Conservation (phyloP, 2,797 vertebrate species). For the Amazona ochrocephala region DNA sequence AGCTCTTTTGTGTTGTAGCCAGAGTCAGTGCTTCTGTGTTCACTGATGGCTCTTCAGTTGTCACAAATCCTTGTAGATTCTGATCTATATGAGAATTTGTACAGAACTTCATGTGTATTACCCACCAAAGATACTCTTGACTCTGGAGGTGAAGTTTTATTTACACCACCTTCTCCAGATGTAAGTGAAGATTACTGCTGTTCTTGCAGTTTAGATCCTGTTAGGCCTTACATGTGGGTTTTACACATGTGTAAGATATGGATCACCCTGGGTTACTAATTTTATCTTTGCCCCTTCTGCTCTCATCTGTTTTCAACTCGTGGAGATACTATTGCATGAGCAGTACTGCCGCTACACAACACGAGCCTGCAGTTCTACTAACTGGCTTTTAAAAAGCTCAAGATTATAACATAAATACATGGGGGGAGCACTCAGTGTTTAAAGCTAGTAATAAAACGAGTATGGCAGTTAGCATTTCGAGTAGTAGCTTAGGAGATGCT, state of each 20-base stretch:
- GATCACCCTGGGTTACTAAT: background rate
- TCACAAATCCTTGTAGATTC: background rate
- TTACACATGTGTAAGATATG: background rate
- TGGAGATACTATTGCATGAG: background rate
- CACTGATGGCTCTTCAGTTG: background rate
- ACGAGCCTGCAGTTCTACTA: background rate
- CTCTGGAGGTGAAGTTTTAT: background rate
- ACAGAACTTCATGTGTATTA: background rate
- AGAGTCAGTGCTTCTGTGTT: background rate
- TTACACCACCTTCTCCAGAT: background rate
- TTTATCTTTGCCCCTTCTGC: background rate
- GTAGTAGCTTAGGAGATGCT: background rate
- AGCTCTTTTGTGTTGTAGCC: background rate
- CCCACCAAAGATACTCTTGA: background rate
- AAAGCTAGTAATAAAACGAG: background rate
- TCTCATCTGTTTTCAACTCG: rapidly evolving
- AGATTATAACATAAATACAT: rapidly evolving
- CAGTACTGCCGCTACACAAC: background rate
- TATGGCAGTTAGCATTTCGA: rapidly evolving
- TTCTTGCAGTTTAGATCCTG: background rate
- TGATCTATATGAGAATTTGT: background rate
- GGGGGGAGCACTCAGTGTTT: background rate
- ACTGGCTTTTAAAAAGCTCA: background rate
- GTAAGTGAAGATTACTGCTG: background rate
- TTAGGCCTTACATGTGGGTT: background rate